Evolutionary conservation across 2,888 invertebrate genomes (phyloP), one percentile per base, ranked within the genome.

Genomic region (Omphaloscelis lunosa): DNA sequence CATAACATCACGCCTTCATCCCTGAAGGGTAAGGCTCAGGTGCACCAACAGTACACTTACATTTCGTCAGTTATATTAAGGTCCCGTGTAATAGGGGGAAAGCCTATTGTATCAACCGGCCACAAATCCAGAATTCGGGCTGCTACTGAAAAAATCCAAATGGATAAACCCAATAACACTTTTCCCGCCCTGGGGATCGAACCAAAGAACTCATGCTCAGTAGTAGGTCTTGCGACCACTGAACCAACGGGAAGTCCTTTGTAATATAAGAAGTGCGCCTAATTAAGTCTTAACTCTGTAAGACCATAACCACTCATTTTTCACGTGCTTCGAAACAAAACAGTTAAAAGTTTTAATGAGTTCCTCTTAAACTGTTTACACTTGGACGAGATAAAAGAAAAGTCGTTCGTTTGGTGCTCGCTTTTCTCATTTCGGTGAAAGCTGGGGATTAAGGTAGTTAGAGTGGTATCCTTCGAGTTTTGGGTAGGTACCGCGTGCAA

Each of bases 271-370:
- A 80, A 65, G 53, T 76, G 69, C 41, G 58, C 59, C 11, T 85
- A 84, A 87, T 89, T 87, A 74, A 65, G 41, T 58, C 27, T 45
- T 23, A 9, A 84, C 70, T 77, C 77, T 81, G 70, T 72, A 84
- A 80, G 76, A 74, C 29, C 79, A 79, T 81, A 87, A 84, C 84
- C 80, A 77, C 83, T 85, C 77, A 84, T 86, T 88, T 88, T 80
- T 80, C 88, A 86, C 86, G 84, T 81, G 77, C 82, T 89, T 77
- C 72, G 75, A 84, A 83, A 88, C 88, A 90, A 34, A 90, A 89
- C 91, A 90, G 91, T 91, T 91, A 89, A 92, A 93, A 93, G 86
- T 93, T 93, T 91, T 93, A 93, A 93, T 92, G 92, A 93, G 91
- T 92, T 93, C 77, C 81, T 81, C 88, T 82, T 84, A 89, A 91